These are phyloP conservation scores for Fukomys damarensis DNA, from an alignment of 2,113 vertebrate species.

Conservation along the genomic window DNA sequence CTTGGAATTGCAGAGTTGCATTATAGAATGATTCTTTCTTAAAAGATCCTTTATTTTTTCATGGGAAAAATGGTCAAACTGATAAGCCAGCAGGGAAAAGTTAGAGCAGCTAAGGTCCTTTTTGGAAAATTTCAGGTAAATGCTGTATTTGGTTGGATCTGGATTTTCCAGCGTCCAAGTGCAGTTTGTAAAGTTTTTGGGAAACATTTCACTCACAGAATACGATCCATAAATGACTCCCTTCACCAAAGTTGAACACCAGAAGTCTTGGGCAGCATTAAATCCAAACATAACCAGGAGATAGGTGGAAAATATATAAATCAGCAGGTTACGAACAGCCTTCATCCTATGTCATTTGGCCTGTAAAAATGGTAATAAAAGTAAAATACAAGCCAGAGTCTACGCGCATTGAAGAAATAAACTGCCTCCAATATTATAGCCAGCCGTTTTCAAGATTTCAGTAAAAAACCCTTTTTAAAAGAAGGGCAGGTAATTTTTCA, in stretches of 20 bases:
- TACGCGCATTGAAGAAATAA: conserved; percentile 85
- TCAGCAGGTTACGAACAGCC: conserved; percentile 99
- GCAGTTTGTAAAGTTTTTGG: conserved; percentile 99
- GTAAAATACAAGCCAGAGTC: conserved; percentile 89
- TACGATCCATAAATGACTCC: conserved; percentile 99
- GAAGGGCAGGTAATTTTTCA: conserved; percentile 88
- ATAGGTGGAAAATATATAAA: conserved; percentile 99
- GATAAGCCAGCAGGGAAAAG: conserved; percentile 98
- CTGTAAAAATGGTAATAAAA: conserved; percentile 92
- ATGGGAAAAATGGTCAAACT: conserved; percentile 99
- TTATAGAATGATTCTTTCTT: conserved; percentile 97
- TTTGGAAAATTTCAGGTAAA: conserved; percentile 99
- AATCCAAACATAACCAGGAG: conserved; percentile 99
- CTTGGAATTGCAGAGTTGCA: conserved; percentile 97
- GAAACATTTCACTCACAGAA: conserved; percentile 99
- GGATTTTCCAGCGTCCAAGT: conserved; percentile 99
- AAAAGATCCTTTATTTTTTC: conserved; percentile 99
- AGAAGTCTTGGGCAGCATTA: conserved; percentile 99
- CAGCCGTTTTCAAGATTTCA: conserved; percentile 89
- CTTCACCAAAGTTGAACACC: conserved; percentile 99
- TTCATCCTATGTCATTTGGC: conserved; percentile 99
- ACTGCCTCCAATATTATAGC: conserved; percentile 86
- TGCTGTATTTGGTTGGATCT: conserved; percentile 99
- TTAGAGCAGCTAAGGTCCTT: conserved; percentile 98
- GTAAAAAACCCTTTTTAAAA: conserved; percentile 85